Evolutionary conservation across 2,888 invertebrate genomes (phyloP), one percentile per base, ranked within the genome.

Genomic region (Corythucha ciliata): DNA sequence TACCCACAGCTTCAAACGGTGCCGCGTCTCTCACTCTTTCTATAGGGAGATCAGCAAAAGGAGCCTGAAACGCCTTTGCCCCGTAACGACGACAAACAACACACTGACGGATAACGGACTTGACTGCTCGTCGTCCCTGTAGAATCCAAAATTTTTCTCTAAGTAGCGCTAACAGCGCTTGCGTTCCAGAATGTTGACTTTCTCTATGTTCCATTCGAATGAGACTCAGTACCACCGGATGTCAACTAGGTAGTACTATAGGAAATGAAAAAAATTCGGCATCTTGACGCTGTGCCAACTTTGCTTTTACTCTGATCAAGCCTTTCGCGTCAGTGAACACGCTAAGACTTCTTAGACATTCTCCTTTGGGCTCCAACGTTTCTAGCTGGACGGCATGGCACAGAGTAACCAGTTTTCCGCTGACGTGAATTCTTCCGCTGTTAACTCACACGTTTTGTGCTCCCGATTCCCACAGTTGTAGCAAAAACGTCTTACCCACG

Each of bases 1-100:
- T 55, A 5, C 66, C 68, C 1, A 57, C 58, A 3, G 63, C 48
- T 46, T 65, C 62, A 60, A 67, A 65, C 6, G 55, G 55, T 4
- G 48, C 29, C 5, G 62, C 60, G 45, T 61, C 55, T 10, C 57
- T 54, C 3, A 66, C 59, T 12, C 65, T 55, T 54, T 66, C 58
- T 10, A 56, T 20, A 6, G 64, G 66, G 14, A 67, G 57, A 6
- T 63, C 58, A 7, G 62, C 54, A n/a, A 59, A 32, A 32, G 58
- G 50, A 25, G 42, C 55, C 32, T 56, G 40, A 25, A 60, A 39
- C 4, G 52, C 29, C 49, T 59, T 60, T 4, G 49, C 58, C 26
- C 24, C 54, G 26, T 60, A 50, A 42, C 60, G 41, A 16, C 55
- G 57, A 51, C 59, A 60, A 6, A 48, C 32, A 1, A 44, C 18